A percentile compares a stretch with the other conserved stretches of the same genome.
Evolutionary conservation across 2,113 vertebrate species (phyloP).

Genomic region (Aleadryas rufinucha): DNA sequence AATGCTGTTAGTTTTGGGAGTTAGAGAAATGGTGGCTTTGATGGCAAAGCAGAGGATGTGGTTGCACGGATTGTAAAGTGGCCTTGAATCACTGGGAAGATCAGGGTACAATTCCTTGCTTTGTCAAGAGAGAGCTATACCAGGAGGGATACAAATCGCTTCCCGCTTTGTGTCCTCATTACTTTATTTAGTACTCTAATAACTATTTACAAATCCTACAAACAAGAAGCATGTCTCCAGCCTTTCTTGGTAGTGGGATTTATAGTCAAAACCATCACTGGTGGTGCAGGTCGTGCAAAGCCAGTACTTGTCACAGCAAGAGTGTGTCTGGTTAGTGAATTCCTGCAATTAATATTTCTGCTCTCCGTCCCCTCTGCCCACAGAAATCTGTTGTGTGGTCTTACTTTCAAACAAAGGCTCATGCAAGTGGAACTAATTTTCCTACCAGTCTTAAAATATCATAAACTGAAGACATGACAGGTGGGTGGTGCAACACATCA

Average conservation of each 20-base stretch:
- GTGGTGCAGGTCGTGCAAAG: not conserved
- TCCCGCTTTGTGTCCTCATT: not conserved
- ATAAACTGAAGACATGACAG: not conserved
- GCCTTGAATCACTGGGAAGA: not conserved
- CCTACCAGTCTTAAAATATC: not conserved
- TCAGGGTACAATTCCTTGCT: not conserved
- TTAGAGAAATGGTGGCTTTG: not conserved
- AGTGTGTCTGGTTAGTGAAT: not conserved
- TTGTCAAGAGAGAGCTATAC: not conserved
- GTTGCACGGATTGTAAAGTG: not conserved
- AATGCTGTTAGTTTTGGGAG: not conserved
- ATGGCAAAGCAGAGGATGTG: not conserved
- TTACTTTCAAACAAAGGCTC: slow-evolving; percentile 5
- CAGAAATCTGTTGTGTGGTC: not conserved
- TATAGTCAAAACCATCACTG: not conserved
- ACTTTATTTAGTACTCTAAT: not conserved
- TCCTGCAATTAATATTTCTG: not conserved
- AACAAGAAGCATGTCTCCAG: fast-evolving
- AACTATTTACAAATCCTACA: not conserved
- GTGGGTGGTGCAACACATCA: not conserved
- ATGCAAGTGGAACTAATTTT: not conserved
- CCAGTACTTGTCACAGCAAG: not conserved
- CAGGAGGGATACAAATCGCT: not conserved
- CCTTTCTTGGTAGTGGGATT: not conserved
- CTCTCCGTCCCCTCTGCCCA: not conserved